Evolutionary conservation across 2,113 vertebrate species (phyloP).

Genomic region (Tachuris rubrigastra): DNA sequence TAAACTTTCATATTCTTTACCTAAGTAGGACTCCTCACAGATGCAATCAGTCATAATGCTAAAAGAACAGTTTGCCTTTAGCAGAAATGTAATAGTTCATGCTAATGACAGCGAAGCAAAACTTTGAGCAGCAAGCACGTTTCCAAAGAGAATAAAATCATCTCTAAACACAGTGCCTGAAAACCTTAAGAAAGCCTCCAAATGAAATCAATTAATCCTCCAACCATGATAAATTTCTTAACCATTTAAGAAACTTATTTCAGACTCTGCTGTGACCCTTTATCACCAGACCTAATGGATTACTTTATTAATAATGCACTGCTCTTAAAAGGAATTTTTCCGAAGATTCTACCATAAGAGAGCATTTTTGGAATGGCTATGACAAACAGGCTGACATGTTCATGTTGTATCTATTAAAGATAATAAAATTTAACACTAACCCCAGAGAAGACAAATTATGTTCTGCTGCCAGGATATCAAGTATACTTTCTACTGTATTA

Average conservation of each 20-base stretch:
- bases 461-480: slow-evolving; percentile 8
- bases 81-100: neutral
- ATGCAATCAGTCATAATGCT: slow-evolving; percentile 44
- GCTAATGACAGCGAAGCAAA: neutral
- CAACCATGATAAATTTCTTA: slow-evolving; percentile 79
- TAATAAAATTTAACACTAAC: slow-evolving; percentile 74
- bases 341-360: slow-evolving; percentile 75
- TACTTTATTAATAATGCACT: slow-evolving; percentile 86
- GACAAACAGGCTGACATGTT: slow-evolving; percentile 77
- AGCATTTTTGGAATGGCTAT: slow-evolving; percentile 73
- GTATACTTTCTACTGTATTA: slow-evolving; percentile 28
- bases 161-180: slow-evolving; percentile 64
- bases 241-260: slow-evolving; percentile 79
- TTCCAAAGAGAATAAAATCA: slow-evolving; percentile 47
- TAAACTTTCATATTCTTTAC: slow-evolving; percentile 53
- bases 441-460: slow-evolving; percentile 34
- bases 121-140: slow-evolving; percentile 37
- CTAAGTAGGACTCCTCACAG: slow-evolving; percentile 6
- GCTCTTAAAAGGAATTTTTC: slow-evolving; percentile 79
- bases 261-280: slow-evolving; percentile 78
- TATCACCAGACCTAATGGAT: slow-evolving; percentile 81
- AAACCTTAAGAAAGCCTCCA: slow-evolving; percentile 74
- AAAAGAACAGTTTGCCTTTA: slow-evolving; percentile 35
- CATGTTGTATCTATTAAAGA: slow-evolving; percentile 73
- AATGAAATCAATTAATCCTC: slow-evolving; percentile 84